Evolutionary conservation across 1,140 invertebrate species (phyloP).

Genomic region (Drosophila bocki): DNA sequence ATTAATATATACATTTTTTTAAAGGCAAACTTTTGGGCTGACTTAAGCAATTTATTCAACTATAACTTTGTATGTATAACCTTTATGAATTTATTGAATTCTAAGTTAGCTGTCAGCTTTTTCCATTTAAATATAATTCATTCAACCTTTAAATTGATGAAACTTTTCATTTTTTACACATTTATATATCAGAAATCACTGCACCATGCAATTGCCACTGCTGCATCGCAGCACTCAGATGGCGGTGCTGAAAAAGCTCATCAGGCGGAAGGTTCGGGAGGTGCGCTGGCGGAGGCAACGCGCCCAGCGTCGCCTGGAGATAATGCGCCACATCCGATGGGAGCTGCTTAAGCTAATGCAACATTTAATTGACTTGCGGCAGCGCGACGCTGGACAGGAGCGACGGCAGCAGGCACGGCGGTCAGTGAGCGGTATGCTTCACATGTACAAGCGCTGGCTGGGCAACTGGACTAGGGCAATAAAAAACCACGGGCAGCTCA

Average conservation of each 20-base stretch:
- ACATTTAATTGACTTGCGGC: not conserved
- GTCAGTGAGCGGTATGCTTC: not conserved
- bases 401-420: not conserved
- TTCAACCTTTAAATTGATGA: not conserved
- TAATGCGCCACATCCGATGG: conserved; percentile 26
- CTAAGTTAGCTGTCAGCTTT: not conserved
- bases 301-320: conserved; percentile 1
- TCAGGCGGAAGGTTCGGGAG: conserved; percentile 27
- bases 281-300: conserved; percentile 5
- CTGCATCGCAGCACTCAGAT: conserved; percentile 29
- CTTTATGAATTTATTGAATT: no score
- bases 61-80: not conserved
- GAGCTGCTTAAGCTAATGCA: conserved; percentile 14
- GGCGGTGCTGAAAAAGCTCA: conserved; percentile 31
- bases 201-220: conserved; percentile 31
- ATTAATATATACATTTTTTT: not conserved
- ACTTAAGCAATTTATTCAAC: not conserved
- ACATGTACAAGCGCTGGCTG: conserved; percentile 28
- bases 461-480: conserved; percentile 23
- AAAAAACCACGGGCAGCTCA: not conserved
- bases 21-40: not conserved
- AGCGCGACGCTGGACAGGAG: not conserved
- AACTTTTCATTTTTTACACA: conserved; percentile 1
- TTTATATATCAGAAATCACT: not conserved
- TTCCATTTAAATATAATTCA: not conserved